Evolutionary conservation across 2,797 vertebrate species (phyloP).

Genomic region (Gobionotothen gibberifrons): DNA sequence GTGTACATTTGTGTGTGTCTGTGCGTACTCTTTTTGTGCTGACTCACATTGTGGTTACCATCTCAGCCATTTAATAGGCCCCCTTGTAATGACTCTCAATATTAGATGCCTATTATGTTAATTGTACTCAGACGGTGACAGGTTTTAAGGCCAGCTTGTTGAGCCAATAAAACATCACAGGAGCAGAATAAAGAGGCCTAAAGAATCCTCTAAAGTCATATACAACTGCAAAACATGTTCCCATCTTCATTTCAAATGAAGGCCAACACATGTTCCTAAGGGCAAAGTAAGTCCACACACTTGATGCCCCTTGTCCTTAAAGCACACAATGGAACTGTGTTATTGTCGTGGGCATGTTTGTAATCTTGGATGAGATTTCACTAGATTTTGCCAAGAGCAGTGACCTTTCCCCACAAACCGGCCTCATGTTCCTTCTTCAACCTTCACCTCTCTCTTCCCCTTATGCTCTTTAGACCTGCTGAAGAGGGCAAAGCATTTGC

Average conservation of each 20-base stretch:
- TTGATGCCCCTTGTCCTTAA: constrained; percentile 60
- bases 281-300: constrained; percentile 22
- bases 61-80: constrained; percentile 75
- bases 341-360: constrained; percentile 62
- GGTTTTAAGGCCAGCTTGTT: constrained; percentile 61
- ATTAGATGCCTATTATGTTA: constrained; percentile 81
- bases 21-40: constrained; percentile 48
- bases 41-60: constrained; percentile 80
- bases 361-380: constrained; percentile 66
- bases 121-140: constrained; percentile 76
- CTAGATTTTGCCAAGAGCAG: constrained; percentile 62
- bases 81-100: constrained; percentile 73
- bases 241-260: constrained; percentile 5
- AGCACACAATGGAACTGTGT: constrained; percentile 61
- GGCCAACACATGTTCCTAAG: neutral
- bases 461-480: neutral
- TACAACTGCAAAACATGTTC: neutral
- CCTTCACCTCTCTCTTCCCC: constrained; percentile 20
- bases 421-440: constrained; percentile 16
- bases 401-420: constrained; percentile 35
- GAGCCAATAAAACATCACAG: constrained; percentile 63
- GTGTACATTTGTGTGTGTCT: constrained; percentile 9
- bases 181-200: constrained; percentile 17
- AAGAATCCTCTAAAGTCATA: constrained; percentile 1
- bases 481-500: constrained; percentile 12